Base-by-base conservation (phyloP, 1,140 invertebrate species). In the Meloidogyne exigua region DNA sequence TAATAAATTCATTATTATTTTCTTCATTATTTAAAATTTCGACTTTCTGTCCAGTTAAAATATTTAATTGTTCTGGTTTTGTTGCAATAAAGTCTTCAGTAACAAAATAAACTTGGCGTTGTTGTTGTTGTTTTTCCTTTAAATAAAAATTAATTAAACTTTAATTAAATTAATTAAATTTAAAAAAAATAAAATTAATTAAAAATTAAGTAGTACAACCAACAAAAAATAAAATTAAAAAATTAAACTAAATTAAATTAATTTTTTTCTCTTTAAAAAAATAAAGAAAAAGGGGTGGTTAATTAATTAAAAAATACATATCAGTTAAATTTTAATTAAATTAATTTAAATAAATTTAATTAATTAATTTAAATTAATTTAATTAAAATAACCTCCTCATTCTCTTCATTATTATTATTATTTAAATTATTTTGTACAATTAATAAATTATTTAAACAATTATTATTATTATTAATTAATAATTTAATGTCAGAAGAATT, bases 371-470 rank as follows among this genome's bases (percentile, higher is more conserved):
- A n/a, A n/a, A n/a, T n/a, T 68, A 18, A 12, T 1, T 15, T n/a
- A 21, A n/a, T 28, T 72, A 15, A 15, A 49, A 49, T 11, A 44
- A 44, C 42, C 42, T 44, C 44, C 44, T 49, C 44, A 2, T 32
- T 7, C 28, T 32, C 28, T 32, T 32, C 28, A 3, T 32, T 32
- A 49, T 49, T 49, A 49, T n/a, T 70, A 63, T 21, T 13, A 42
- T 26, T n/a, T n/a, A n/a, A 71, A 44, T 71, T 42, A 71, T 21
- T 71, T 71, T 71, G 69, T 15, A 32, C 36, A 71, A 71, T 39
- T 44, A 71, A 39, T 26, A 44, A 28, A 63, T 23, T 25, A 18
- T 26, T 18, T 21, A 21, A 28, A 42, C 32, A 64, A 64, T 72
- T 44, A 64, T 36, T 72, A 63, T n/a, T 15, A 64, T 21, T 44